A percentile compares a stretch with the other conserved stretches of the same genome.
Conservation (phyloP, 1,140 invertebrate species). For the Drosophila triauraria region DNA sequence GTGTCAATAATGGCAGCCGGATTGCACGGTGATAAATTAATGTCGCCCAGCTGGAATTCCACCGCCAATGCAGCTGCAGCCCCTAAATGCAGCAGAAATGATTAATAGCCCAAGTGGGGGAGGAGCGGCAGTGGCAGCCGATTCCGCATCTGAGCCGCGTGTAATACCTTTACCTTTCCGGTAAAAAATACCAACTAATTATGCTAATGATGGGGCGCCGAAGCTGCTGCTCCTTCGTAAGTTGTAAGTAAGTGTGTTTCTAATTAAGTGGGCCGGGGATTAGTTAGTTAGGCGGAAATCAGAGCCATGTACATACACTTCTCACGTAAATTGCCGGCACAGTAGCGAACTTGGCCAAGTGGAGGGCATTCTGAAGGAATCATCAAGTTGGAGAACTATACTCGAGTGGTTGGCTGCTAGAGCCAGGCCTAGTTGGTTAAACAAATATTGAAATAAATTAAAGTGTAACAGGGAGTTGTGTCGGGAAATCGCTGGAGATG, state of each 20-base stretch:
- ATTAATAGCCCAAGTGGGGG: conserved; percentile 25
- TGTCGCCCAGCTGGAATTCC: conserved; percentile 64
- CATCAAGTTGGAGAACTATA: conserved; percentile 31
- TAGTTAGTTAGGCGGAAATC: conserved; percentile 59
- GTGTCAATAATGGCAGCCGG: conserved; percentile 70
- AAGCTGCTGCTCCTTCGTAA: conserved; percentile 34
- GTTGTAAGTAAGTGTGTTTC: conserved; percentile 75
- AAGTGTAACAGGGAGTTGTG: neutral
- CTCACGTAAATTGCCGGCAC: conserved; percentile 50
- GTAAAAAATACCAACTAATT: conserved; percentile 62
- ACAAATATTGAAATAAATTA: conserved; percentile 31
- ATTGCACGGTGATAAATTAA: conserved; percentile 80
- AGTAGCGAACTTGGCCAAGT: conserved; percentile 48
- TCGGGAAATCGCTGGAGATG: neutral
- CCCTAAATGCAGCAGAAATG: conserved; percentile 53
- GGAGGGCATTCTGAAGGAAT: conserved; percentile 18
- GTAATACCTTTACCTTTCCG: conserved; percentile 58
- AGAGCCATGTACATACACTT: conserved; percentile 72
- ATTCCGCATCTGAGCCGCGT: conserved; percentile 25
- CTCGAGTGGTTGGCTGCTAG: conserved; percentile 36
- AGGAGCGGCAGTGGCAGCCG: conserved; percentile 2
- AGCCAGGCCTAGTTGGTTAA: conserved; percentile 40
- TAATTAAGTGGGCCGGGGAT: conserved; percentile 72
- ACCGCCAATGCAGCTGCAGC: conserved; percentile 70
- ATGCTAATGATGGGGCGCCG: conserved; percentile 59